Conservation (phyloP, 2,888 invertebrate species). For the Hypsopygia costalis region DNA sequence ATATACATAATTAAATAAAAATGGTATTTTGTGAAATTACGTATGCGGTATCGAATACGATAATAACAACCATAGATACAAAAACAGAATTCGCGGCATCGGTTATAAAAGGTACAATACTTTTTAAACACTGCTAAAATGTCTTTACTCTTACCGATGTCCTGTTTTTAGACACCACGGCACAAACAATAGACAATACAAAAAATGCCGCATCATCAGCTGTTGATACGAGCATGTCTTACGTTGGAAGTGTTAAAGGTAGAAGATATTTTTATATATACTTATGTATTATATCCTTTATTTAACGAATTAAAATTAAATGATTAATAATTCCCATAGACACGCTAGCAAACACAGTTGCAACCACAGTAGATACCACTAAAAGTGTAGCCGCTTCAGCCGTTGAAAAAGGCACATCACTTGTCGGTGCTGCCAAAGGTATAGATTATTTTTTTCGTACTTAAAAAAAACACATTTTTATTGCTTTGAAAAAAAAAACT, state of each 20-base stretch:
- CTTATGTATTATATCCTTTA: not conserved
- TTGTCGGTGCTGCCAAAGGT: slow-evolving; percentile 22
- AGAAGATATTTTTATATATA: not conserved
- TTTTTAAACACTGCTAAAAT: no score
- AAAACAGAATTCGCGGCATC: no score
- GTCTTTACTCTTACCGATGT: not conserved
- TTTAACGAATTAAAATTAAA: not conserved
- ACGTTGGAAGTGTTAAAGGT: slow-evolving; percentile 23
- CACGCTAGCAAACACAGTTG: slow-evolving; percentile 17
- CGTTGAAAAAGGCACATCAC: slow-evolving; percentile 21
- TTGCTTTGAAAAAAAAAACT: no score
- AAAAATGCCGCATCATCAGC: slow-evolving; percentile 19
- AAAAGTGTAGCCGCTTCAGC: slow-evolving; percentile 26
- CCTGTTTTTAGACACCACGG: slow-evolving; percentile 29
- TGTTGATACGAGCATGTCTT: slow-evolving; percentile 5
- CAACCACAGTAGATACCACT: slow-evolving; percentile 16
- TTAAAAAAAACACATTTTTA: no score
- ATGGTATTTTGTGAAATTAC: no score
- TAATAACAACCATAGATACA: no score
- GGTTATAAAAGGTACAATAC: no score
- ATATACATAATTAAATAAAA: no score
- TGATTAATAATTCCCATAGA: slow-evolving; percentile 13
- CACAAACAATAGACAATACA: slow-evolving; percentile 17
- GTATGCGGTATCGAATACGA: no score
- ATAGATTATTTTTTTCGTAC: no score